Evolutionary conservation across 2,797 vertebrate genomes (phyloP).

Genomic region (Dallia pectoralis): DNA sequence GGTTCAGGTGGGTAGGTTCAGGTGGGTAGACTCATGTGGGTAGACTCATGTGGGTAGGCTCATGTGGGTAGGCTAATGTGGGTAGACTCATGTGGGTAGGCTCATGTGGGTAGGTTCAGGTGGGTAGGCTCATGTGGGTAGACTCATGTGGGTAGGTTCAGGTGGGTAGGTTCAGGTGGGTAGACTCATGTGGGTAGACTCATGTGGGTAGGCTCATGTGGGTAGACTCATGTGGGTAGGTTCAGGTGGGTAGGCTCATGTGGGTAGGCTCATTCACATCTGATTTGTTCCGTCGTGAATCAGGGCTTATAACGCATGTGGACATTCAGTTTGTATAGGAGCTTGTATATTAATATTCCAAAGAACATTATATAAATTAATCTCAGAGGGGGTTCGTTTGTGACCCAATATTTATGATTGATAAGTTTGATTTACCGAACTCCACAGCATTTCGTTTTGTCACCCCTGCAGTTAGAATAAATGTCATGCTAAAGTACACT

Average conservation of each 20-base stretch:
- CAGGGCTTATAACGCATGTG: no score
- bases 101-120: no score
- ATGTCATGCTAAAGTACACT: conserved; percentile 42
- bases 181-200: no score
- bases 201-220: neutral
- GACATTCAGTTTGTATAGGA: neutral
- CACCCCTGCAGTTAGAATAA: neutral
- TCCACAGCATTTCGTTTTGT: neutral
- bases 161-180: neutral
- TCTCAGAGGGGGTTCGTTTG: neutral
- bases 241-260: neutral
- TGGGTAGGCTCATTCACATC: neutral
- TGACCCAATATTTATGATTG: neutral
- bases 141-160: no score
- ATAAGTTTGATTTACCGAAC: neutral
- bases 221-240: no score
- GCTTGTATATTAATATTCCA: neutral
- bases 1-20: no score
- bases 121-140: no score
- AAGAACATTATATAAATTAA: neutral
- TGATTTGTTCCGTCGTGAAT: no score
- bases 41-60: no score
- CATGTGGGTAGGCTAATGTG: neutral
- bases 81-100: no score
- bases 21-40: neutral